Percentiles rank a stretch among this genome's conserved stretches.
phyloP scores from a whole-genome alignment of 2,113 vertebrate species.

The Rhynchomys soricoides region DNA sequence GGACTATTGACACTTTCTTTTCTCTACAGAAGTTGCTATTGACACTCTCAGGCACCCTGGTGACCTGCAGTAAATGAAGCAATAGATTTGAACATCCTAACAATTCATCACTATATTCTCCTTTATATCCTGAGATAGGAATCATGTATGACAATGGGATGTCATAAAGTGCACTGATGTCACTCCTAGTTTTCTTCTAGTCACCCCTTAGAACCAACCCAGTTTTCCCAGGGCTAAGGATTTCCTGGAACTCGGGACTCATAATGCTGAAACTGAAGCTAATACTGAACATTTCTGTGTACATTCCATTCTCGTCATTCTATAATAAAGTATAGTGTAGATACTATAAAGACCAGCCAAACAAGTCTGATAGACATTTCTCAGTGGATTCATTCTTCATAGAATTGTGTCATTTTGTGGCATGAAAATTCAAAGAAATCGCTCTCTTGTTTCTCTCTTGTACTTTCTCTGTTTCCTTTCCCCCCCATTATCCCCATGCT shows the following conservation, averaged over 20 bases:
- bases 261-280: background rate
- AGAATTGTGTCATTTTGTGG: background rate
- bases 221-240: background rate
- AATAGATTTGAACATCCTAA: background rate
- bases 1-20: background rate
- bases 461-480: no score
- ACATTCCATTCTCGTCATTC: background rate
- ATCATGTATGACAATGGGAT: background rate
- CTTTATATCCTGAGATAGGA: background rate
- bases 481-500: no score
- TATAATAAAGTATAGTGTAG: background rate
- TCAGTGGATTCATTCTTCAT: background rate
- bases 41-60: background rate
- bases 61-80: background rate
- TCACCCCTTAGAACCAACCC: background rate
- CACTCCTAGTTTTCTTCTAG: background rate
- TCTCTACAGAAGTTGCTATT: background rate
- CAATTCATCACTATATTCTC: no score
- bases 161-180: background rate
- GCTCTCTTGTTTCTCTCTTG: no score
- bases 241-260: background rate
- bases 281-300: background rate
- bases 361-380: background rate
- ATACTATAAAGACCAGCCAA: background rate
- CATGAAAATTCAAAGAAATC: background rate